A percentile compares a stretch with the other conserved stretches of the same genome.
Evolutionary conservation across 2,888 invertebrate species (phyloP).

Genomic region (Hemaris fuciformis): DNA sequence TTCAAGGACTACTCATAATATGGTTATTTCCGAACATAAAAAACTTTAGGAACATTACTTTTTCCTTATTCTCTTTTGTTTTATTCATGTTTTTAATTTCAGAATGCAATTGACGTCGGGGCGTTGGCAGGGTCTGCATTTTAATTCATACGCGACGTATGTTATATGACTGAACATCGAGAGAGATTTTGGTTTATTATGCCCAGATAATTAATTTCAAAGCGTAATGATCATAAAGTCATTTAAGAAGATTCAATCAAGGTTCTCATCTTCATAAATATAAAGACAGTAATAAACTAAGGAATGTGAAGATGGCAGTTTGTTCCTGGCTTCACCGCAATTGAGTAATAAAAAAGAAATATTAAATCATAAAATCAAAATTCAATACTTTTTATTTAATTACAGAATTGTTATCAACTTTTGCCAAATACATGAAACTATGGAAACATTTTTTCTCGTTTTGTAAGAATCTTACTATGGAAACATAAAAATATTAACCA

Average conservation of each 20-base stretch:
- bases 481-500: no score
- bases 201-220: not conserved
- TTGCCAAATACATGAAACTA: no score
- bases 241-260: not conserved
- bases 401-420: no score
- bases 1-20: not conserved
- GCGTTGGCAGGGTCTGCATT: constrained; percentile 1
- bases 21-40: not conserved
- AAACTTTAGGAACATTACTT: not conserved
- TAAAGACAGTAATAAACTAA: not conserved
- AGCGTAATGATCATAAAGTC: not conserved
- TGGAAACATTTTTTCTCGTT: no score
- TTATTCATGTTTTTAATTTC: constrained; percentile 28
- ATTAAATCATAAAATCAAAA: no score
- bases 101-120: constrained; percentile 24
- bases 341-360: no score
- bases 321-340: no score
- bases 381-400: no score
- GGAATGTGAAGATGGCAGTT: not conserved
- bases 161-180: not conserved
- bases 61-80: constrained; percentile 39
- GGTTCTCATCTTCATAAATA: not conserved
- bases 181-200: not conserved
- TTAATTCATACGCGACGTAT: not conserved
- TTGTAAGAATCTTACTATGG: no score